phyloP scores from a whole-genome alignment of 2,888 invertebrate genomes.

The Abrostola tripartita region DNA sequence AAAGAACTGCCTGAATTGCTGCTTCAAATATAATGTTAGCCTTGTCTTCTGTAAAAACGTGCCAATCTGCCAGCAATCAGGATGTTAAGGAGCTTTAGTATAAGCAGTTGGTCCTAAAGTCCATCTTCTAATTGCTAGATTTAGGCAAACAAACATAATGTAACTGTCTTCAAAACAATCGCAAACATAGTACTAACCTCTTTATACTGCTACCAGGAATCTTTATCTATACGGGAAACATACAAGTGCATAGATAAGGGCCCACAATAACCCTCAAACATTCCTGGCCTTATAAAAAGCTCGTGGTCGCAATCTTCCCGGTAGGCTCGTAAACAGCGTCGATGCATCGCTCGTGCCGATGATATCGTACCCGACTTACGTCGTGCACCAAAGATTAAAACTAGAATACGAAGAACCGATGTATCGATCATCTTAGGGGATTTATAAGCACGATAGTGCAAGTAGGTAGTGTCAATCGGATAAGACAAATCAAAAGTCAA shows the following conservation, averaged over 20 bases:
- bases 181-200: background rate
- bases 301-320: slow-evolving; percentile 50
- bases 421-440: slow-evolving; percentile 34
- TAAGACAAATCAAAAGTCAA: background rate
- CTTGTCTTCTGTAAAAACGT: too few relatives aligned
- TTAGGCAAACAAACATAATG: too few relatives aligned
- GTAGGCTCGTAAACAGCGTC: slow-evolving; percentile 73
- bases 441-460: background rate
- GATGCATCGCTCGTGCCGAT: slow-evolving; percentile 81
- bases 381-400: slow-evolving; percentile 60
- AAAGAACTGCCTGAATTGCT: too few relatives aligned
- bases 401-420: slow-evolving; percentile 35
- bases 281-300: slow-evolving; percentile 42
- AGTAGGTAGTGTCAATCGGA: background rate
- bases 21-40: too few relatives aligned
- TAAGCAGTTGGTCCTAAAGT: too few relatives aligned
- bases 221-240: slow-evolving; percentile 27
- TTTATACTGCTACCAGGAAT: background rate
- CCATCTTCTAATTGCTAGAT: too few relatives aligned
- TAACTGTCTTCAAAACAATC: too few relatives aligned
- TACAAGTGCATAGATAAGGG: slow-evolving; percentile 48
- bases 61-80: too few relatives aligned
- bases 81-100: too few relatives aligned
- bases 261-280: slow-evolving; percentile 28
- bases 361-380: slow-evolving; percentile 72